phyloP scores from a whole-genome alignment of 2,113 vertebrate genomes.

The Ophthalmolycus amberensis region DNA sequence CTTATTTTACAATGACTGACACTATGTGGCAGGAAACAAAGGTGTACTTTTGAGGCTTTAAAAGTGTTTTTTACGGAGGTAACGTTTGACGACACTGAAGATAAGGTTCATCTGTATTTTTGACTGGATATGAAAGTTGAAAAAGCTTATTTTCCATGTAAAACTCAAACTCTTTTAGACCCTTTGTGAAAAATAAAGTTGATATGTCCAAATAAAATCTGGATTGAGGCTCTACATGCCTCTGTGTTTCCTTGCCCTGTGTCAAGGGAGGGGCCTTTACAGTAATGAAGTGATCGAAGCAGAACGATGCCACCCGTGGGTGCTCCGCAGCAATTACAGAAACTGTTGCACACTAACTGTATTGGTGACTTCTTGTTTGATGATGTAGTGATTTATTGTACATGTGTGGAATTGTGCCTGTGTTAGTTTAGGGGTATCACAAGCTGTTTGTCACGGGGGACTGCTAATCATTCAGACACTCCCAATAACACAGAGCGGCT shows the following conservation, averaged over 20 bases:
- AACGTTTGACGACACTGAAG: conserved; percentile 69
- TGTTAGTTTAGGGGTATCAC: conserved; percentile 33
- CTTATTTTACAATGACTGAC: conserved; percentile 57
- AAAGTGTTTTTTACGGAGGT: conserved; percentile 58
- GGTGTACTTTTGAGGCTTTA: conserved; percentile 60
- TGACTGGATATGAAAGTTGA: conserved; percentile 45
- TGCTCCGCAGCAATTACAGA: conserved; percentile 2
- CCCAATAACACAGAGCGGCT: not conserved
- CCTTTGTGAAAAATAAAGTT: conserved; percentile 68
- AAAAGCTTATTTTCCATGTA: conserved; percentile 62
- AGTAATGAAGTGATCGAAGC: not conserved
- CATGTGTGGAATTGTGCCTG: conserved; percentile 43
- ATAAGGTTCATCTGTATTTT: conserved; percentile 46
- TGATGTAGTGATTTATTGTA: conserved; percentile 35
- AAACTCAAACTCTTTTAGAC: conserved; percentile 59
- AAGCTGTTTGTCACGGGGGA: conserved; percentile 12
- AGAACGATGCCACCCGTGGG: conserved; percentile 14
- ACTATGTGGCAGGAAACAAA: conserved; percentile 57
- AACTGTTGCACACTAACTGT: conserved; percentile 19
- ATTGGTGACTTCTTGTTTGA: conserved; percentile 32
- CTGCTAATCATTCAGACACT: not conserved
- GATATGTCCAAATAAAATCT: conserved; percentile 52
- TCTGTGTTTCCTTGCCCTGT: conserved; percentile 32
- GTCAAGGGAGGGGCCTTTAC: not conserved
- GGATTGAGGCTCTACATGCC: conserved; percentile 17